Conservation (phyloP, 1,140 invertebrate species). For the Acromyrmex heyeri region DNA sequence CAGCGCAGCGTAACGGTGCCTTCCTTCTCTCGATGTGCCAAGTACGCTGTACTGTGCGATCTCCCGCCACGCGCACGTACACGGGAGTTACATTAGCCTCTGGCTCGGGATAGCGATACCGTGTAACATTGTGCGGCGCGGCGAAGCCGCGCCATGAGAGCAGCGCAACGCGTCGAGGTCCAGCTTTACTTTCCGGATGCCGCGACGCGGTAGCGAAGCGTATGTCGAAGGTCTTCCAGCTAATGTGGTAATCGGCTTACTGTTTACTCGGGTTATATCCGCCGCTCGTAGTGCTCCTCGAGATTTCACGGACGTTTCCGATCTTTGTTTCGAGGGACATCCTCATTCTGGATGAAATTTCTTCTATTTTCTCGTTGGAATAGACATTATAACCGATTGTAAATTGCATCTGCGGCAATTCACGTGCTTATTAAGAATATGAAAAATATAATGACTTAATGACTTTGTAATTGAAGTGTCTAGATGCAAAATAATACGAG, state of each 20-base stretch:
- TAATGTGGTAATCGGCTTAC: constrained; percentile 58
- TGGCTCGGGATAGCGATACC: constrained; percentile 66
- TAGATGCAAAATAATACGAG: constrained; percentile 1
- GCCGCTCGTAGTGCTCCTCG: constrained; percentile 1
- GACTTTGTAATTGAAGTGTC: constrained; percentile 26
- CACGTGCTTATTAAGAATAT: background rate
- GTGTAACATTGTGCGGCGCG: constrained; percentile 29
- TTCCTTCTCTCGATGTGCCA: background rate
- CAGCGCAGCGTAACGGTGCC: constrained; percentile 64
- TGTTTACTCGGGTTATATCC: constrained; percentile 11
- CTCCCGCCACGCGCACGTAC: constrained; percentile 62
- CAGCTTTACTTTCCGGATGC: constrained; percentile 49
- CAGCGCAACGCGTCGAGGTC: constrained; percentile 17
- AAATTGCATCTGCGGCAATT: constrained; percentile 17
- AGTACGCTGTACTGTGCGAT: background rate
- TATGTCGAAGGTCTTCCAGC: constrained; percentile 45
- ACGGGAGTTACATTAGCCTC: constrained; percentile 72
- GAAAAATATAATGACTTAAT: constrained; percentile 34
- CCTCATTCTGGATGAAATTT: background rate
- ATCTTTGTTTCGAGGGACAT: background rate
- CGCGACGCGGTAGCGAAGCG: constrained; percentile 41
- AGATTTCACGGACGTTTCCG: constrained; percentile 16
- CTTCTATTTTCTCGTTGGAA: background rate
- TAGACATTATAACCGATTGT: background rate
- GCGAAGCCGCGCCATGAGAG: constrained; percentile 14